Evolutionary conservation across 2,797 vertebrate genomes (phyloP).

Genomic region (Hirundo rustica): DNA sequence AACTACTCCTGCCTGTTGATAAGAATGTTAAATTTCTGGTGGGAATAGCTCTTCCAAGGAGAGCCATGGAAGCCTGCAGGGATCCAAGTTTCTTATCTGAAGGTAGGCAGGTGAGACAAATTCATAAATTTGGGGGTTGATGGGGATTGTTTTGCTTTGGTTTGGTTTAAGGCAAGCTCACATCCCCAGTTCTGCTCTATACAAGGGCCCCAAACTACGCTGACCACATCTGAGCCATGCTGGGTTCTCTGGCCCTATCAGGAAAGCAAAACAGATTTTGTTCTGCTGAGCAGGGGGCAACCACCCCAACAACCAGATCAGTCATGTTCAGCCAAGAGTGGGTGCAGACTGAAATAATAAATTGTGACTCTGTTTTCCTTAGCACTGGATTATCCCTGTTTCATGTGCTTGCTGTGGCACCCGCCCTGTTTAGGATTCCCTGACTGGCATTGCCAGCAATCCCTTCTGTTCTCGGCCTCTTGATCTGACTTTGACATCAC

Average conservation of each 20-base stretch:
- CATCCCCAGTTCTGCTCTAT: background rate
- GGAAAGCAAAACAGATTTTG: background rate
- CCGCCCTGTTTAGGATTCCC: background rate
- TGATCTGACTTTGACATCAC: background rate
- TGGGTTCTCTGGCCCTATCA: background rate
- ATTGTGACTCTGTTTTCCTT: background rate
- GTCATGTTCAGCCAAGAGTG: background rate
- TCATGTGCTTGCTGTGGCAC: background rate
- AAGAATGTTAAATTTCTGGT: background rate
- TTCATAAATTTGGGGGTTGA: fast-evolving
- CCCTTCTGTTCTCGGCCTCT: background rate
- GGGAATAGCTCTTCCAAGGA: background rate
- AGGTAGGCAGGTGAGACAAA: background rate
- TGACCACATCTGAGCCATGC: background rate
- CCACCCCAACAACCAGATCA: background rate
- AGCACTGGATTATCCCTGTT: background rate
- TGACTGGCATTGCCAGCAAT: background rate
- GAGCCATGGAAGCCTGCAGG: background rate
- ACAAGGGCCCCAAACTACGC: background rate
- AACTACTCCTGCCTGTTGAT: background rate
- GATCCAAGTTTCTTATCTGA: background rate
- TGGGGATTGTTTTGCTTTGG: background rate
- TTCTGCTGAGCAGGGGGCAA: background rate
- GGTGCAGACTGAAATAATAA: background rate
- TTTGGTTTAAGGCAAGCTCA: background rate